phyloP scores from a whole-genome alignment of 1,140 invertebrate species.

The Drosophila sproati region DNA sequence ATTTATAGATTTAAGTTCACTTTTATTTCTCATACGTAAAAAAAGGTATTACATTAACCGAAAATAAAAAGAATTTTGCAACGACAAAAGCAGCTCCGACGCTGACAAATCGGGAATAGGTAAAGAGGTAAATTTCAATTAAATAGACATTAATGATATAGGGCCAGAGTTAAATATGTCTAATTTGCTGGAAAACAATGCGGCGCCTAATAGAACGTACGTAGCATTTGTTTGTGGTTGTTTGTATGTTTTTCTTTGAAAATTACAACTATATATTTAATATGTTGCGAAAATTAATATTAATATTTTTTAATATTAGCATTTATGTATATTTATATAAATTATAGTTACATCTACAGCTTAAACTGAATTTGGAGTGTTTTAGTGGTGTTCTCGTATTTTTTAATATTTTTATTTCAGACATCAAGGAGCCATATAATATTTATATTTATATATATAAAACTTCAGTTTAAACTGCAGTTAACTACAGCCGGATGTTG shows the following conservation, averaged over 20 bases:
- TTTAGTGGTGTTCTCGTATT: slow-evolving; percentile 61
- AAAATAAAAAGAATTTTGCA: slow-evolving; percentile 23
- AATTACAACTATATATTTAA: slow-evolving; percentile 77
- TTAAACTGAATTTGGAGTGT: slow-evolving; percentile 83
- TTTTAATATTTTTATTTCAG: slow-evolving; percentile 38
- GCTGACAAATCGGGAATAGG: background rate
- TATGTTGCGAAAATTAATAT: slow-evolving; percentile 80
- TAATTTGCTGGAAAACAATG: slow-evolving; percentile 53
- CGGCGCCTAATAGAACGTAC: slow-evolving; percentile 35
- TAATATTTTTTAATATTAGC: slow-evolving; percentile 81
- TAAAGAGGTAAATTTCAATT: slow-evolving; percentile 10
- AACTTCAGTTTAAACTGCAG: slow-evolving; percentile 82
- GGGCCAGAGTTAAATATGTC: slow-evolving; percentile 19
- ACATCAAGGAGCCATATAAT: slow-evolving; percentile 35
- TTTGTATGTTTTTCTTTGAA: slow-evolving; percentile 51
- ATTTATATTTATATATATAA: slow-evolving; percentile 69
- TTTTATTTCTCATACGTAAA: slow-evolving; percentile 29
- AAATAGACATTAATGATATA: slow-evolving; percentile 21
- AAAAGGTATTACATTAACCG: slow-evolving; percentile 38
- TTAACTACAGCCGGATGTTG: slow-evolving; percentile 80
- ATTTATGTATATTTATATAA: slow-evolving; percentile 82
- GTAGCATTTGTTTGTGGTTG: slow-evolving; percentile 34
- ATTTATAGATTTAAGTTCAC: slow-evolving; percentile 28
- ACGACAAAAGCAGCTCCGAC: slow-evolving; percentile 19
- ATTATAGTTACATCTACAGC: slow-evolving; percentile 79